Percentiles rank a stretch among this genome's conserved stretches.
Conservation (phyloP, 2,113 vertebrate species). For the Perccottus glenii region DNA sequence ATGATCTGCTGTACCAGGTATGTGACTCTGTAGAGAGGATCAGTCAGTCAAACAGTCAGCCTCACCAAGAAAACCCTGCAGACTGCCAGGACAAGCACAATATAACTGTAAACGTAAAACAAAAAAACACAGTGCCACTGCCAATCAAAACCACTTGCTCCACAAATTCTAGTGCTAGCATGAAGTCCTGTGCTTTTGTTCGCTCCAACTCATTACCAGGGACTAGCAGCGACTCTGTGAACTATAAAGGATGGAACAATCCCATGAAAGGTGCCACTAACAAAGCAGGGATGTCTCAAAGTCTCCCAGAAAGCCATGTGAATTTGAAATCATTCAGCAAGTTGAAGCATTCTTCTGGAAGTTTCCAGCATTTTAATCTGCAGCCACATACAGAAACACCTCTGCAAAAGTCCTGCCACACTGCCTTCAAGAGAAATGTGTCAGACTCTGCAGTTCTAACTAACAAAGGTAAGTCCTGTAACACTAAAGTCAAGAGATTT, state of each 20-base stretch:
- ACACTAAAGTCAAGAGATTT: background rate
- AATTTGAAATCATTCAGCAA: conserved; percentile 75
- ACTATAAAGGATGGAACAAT: conserved; percentile 54
- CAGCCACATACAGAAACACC: conserved; percentile 39
- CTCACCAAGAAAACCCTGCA: conserved; percentile 6
- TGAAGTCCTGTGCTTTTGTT: conserved; percentile 31
- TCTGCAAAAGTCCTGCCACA: conserved; percentile 47
- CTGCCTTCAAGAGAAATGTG: conserved; percentile 81
- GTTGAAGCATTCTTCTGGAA: conserved; percentile 55
- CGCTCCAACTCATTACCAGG: conserved; percentile 63
- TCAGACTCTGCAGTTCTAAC: conserved; percentile 77
- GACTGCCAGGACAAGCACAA: conserved; percentile 17
- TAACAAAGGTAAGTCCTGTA: conserved; percentile 80
- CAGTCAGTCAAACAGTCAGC: conserved; percentile 73
- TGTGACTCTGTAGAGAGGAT: conserved; percentile 90
- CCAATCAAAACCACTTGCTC: background rate
- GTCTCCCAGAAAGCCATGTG: conserved; percentile 31
- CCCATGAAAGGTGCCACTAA: conserved; percentile 35
- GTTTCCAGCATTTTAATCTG: conserved; percentile 14
- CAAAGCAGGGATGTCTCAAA: conserved; percentile 45
- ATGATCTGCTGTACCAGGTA: conserved; percentile 87
- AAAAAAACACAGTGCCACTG: conserved; percentile 23
- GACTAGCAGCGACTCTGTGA: conserved; percentile 18
- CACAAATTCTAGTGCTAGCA: background rate
- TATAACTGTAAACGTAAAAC: background rate